phyloP scores from a whole-genome alignment of 1,140 invertebrate genomes.

The Drosophila nannoptera region DNA sequence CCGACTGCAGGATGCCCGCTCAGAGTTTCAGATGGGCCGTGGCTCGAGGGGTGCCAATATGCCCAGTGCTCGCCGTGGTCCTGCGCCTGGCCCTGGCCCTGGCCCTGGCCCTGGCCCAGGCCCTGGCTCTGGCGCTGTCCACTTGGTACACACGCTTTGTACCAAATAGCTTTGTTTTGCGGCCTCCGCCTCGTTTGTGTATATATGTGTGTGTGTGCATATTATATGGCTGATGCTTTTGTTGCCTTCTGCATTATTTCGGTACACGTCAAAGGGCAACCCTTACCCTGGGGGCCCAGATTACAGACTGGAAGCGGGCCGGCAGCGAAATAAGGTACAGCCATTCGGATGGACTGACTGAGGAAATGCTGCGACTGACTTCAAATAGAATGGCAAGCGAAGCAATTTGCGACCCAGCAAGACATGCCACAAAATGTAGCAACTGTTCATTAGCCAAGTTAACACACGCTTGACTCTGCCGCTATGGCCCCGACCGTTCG shows the following conservation, averaged over 20 bases:
- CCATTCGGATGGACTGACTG: neutral
- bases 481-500: neutral
- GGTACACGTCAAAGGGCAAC: too few species aligned
- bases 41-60: neutral
- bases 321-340: conserved; percentile 15
- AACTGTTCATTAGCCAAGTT: conserved; percentile 18
- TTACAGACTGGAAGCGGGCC: neutral
- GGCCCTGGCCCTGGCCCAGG: too few species aligned
- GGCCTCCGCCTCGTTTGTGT: too few species aligned
- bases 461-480: conserved; percentile 1
- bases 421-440: conserved; percentile 12
- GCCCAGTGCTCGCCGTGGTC: too few species aligned
- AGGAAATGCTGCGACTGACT: conserved; percentile 10
- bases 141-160: too few species aligned
- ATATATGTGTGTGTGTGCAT: too few species aligned
- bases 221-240: too few species aligned
- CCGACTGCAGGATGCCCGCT: neutral
- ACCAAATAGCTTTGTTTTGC: too few species aligned
- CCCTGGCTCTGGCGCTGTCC: too few species aligned
- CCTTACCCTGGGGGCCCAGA: too few species aligned
- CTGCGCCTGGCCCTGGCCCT: too few species aligned
- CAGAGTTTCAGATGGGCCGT: neutral
- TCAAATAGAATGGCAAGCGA: neutral
- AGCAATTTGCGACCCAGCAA: neutral
- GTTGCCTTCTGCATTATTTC: too few species aligned